Percentiles rank a stretch among this genome's conserved stretches.
Evolutionary conservation across 2,888 invertebrate species (phyloP).

Genomic region (Bombylius major): DNA sequence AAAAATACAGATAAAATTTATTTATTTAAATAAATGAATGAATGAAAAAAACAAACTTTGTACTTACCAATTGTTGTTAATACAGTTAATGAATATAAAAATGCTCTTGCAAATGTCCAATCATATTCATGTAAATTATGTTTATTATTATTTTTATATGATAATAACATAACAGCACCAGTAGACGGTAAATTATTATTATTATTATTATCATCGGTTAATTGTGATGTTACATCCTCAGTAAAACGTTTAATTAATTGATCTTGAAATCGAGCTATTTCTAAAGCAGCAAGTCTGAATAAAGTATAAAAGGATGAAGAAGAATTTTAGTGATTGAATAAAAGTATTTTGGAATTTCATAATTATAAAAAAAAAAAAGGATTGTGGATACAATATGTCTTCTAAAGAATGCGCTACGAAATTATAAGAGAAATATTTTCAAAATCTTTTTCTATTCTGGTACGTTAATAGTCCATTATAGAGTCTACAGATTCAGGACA

Average conservation of each 20-base stretch:
- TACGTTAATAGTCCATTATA: no score
- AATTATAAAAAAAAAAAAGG: no score
- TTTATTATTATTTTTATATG: conserved; percentile 23
- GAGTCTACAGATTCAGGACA: no score
- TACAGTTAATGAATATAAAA: conserved; percentile 88
- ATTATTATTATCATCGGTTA: conserved; percentile 27
- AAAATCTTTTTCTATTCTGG: no score
- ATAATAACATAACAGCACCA: conserved; percentile 33
- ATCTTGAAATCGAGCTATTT: conserved; percentile 60
- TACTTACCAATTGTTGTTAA: conserved; percentile 80
- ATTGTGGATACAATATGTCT: no score
- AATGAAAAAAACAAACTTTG: background rate
- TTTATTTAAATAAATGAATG: no score
- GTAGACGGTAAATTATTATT: conserved; percentile 30
- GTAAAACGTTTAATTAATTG: conserved; percentile 66
- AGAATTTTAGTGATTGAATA: background rate
- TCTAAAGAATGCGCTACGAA: no score
- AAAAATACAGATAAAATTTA: no score
- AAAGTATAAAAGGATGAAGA: background rate
- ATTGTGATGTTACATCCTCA: conserved; percentile 57
- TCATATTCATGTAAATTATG: conserved; percentile 45
- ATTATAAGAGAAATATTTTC: no score
- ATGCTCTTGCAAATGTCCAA: conserved; percentile 82
- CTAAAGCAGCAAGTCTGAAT: conserved; percentile 35
- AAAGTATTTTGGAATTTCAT: no score